Evolutionary conservation across 2,113 vertebrate genomes (phyloP), one percentile per base, ranked within the genome.

Genomic region (Cephalopholis sonnerati): DNA sequence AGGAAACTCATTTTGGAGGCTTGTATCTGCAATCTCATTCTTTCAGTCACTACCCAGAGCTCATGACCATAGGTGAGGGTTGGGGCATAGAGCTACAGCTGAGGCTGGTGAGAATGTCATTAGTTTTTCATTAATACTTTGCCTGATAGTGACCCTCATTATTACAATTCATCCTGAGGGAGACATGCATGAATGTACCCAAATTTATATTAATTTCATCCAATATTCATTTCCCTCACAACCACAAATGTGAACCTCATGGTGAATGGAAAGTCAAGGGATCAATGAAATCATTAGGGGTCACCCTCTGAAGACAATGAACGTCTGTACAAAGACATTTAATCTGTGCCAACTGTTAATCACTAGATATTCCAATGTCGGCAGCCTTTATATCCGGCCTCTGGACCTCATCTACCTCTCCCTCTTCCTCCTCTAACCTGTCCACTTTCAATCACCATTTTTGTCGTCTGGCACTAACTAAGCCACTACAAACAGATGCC

Each of bases 401-500:
- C 32, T 32, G 20, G 9, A 32, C 36, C 20, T 66, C 36, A 39
- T 79, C 36, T 51, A 18, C 12, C n/a, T 46, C 24, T 5, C 39
- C 73, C 41, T 62, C 20, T 8, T 11, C 55, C 50, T 80, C 68
- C 41, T 62, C 20, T 8, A 7, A n/a, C n/a, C 29, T 41, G 1
- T 44, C 41, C 41, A 51, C 44, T 29, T n/a, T 24, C 4, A 51
- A 84, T 68, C 51, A 54, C 46, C 48, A 39, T 36, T 79, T 69
- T 63, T 8, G 68, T 76, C 39, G 44, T 74, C 20, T 32, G 50
- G 24, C 69, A 61, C 1, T 62, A 65, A 55, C 59, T 58, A 20
- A 58, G 29, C 54, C 18, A 18, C 22, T 16, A 48, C 27, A 62
- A 58, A 64, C 70, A 53, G 64, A 75, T 69, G 71, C 64, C 67